These are phyloP conservation scores for Electrophaes corylata DNA, from an alignment of 2,888 invertebrate species.

Conservation along the genomic window DNA sequence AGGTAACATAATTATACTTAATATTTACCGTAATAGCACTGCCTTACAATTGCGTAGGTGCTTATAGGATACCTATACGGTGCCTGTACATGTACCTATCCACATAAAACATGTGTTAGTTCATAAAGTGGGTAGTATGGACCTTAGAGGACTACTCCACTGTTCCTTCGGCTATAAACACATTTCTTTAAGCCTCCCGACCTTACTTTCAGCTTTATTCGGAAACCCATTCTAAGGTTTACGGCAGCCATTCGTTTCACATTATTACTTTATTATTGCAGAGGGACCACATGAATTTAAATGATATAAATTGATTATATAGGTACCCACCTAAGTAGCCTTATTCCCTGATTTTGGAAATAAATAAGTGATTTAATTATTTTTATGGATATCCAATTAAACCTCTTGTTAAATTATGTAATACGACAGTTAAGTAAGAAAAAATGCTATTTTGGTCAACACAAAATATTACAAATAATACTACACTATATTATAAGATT, in stretches of 20 bases:
- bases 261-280: conserved; percentile 69
- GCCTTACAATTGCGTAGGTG: too few species aligned
- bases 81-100: conserved; percentile 27
- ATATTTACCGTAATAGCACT: too few species aligned
- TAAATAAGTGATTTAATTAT: too few species aligned
- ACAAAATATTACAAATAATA: too few species aligned
- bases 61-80: too few species aligned
- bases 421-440: too few species aligned
- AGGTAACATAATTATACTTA: too few species aligned
- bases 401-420: too few species aligned
- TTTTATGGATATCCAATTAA: too few species aligned
- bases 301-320: conserved; percentile 22
- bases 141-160: conserved; percentile 36
- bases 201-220: conserved; percentile 64
- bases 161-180: conserved; percentile 58
- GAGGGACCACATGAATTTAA: conserved; percentile 56
- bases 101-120: conserved; percentile 48
- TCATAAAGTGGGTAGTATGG: conserved; percentile 46
- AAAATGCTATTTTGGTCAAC: too few species aligned
- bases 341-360: conserved; percentile 1
- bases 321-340: too few species aligned
- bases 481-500: too few species aligned
- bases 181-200: conserved; percentile 61
- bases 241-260: conserved; percentile 65
- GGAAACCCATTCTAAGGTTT: conserved; percentile 67